Evolutionary conservation across 30 jellyfish, hydroid and myxozoan species (phyloP), one percentile per base, ranked within the genome.

Genomic region (Pelagia noctiluca): DNA sequence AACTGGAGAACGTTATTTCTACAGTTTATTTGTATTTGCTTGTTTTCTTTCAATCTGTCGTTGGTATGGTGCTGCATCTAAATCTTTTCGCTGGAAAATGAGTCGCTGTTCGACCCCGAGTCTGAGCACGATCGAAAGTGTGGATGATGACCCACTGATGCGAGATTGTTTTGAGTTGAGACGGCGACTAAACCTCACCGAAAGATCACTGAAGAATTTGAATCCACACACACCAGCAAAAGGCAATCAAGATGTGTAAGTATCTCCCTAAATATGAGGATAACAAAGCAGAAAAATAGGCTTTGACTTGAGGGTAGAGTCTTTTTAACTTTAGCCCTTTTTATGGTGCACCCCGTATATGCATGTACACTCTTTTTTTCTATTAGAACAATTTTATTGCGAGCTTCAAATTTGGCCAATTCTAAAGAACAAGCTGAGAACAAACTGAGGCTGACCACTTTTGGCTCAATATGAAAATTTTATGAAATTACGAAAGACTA

Each of bases 91-190:
- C n/a, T n/a, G n/a, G n/a, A n/a, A n/a, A n/a, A 69, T 35, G 37
- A 69, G 82, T 69, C 37, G 82, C 64, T 22, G 82, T 23, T 69
- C 82, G 8, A 31, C 52, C 3, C 82, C 82, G 19, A 69, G 82
- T 37, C 19, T 42, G 28, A 26, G 33, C 12, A 63, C 53, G 50
- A 49, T 3, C 13, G 12, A 8, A 3, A 52, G 68, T 52, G 84
- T 31, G 0, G 89, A 72, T 49, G 88, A 83, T 34, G 92, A 83
- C 31, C 87, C 76, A 30, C 32, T 88, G 75, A 79, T 88, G 89
- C 33, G 84, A 52, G 97, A 79, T 74, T 88, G 97, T 32, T 36
- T 46, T 72, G 97, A 88, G 49, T 63, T 88, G 13, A 88, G 82
- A 63, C 61, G 90, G 33, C 71, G 97, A 35, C 81, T 88, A 0